phyloP scores from a whole-genome alignment of 2,113 vertebrate species.

The Cyrtonyx montezumae region DNA sequence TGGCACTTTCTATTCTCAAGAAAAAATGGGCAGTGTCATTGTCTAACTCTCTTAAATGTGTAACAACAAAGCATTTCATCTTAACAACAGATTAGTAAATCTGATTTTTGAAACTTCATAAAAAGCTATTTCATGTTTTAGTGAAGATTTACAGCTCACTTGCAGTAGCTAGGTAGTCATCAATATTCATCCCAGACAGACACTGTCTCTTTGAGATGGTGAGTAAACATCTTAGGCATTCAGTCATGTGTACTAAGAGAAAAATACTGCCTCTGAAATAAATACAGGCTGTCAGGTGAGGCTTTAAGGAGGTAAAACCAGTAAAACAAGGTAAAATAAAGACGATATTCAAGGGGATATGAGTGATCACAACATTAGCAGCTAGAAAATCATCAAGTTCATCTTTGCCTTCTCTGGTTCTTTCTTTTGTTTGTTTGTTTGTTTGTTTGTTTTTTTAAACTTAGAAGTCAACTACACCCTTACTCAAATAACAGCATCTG shows the following conservation, averaged over 20 bases:
- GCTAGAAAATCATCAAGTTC: not conserved
- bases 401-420: not conserved
- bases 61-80: not conserved
- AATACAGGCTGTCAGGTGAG: not conserved
- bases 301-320: not conserved
- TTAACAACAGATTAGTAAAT: not conserved
- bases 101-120: not conserved
- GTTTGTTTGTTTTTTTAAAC: not conserved
- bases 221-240: not conserved
- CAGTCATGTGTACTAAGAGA: not conserved
- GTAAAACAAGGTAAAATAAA: not conserved
- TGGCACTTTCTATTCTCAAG: not conserved
- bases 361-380: not conserved
- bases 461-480: not conserved
- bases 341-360: not conserved
- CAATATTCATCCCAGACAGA: not conserved
- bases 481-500: not conserved
- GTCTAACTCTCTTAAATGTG: constrained; percentile 16
- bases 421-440: no score
- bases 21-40: not conserved
- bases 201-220: not conserved
- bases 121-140: not conserved
- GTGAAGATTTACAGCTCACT: not conserved
- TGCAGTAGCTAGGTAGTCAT: not conserved
- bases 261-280: not conserved